Conservation (phyloP, 2,113 vertebrate species). For the Onychorhynchus coronatus region DNA sequence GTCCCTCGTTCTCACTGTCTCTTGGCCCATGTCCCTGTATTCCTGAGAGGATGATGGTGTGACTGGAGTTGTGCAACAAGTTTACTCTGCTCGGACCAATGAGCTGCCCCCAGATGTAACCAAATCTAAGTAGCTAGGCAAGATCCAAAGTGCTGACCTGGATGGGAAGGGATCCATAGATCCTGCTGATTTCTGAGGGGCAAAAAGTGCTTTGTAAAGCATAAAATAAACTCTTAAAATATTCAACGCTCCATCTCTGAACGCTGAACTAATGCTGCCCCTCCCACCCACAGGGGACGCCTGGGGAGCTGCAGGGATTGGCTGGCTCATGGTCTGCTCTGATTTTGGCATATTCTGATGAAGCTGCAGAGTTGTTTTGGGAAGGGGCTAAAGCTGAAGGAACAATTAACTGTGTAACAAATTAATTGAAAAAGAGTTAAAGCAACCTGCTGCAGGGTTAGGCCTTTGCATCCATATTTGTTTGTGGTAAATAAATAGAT, state of each 20-base stretch:
- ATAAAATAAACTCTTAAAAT: not conserved
- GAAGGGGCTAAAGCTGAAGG: not conserved
- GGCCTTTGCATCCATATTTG: not conserved
- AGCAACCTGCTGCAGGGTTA: not conserved
- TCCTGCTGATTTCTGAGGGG: not conserved
- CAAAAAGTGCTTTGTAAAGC: constrained; percentile 13
- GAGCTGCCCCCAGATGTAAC: not conserved
- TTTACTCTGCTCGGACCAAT: not conserved
- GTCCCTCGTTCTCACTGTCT: not conserved
- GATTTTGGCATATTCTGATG: not conserved
- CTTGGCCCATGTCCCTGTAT: not conserved
- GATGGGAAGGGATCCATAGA: constrained; percentile 35
- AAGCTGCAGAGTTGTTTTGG: not conserved
- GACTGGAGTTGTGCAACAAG: not conserved
- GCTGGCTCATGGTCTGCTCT: not conserved
- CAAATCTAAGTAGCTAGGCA: constrained; percentile 11
- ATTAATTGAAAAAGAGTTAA: not conserved
- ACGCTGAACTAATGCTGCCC: not conserved
- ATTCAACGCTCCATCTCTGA: not conserved
- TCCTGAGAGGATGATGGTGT: not conserved
- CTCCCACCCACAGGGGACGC: not conserved
- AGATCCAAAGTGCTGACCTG: constrained; percentile 44
- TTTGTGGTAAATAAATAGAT: not conserved
- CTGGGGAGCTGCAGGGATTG: not conserved
- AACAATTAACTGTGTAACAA: not conserved